Conservation (phyloP, 2,888 invertebrate genomes). For the Heliconius cydno region DNA sequence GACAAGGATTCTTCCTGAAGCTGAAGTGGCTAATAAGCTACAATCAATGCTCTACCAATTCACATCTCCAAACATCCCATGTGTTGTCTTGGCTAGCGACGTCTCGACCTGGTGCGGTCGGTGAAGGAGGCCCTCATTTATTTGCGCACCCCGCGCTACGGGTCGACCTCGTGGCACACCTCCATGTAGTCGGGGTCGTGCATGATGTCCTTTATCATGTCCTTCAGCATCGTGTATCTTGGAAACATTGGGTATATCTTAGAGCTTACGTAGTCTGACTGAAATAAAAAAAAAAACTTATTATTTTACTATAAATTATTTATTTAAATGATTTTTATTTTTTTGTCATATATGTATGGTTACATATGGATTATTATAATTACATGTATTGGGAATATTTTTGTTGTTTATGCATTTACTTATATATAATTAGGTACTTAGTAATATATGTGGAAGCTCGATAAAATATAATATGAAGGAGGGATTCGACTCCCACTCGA, state of each 20-base stretch:
- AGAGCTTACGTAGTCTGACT: conserved; percentile 95
- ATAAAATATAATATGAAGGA: too few relatives aligned
- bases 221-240: conserved; percentile 97
- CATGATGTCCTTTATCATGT: conserved; percentile 98
- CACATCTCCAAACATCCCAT: conserved; percentile 13
- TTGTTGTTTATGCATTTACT: too few relatives aligned
- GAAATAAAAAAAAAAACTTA: conserved; percentile 51
- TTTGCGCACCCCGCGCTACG: conserved; percentile 85
- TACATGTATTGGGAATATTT: too few relatives aligned
- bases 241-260: conserved; percentile 97
- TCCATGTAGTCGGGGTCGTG: conserved; percentile 98
- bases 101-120: conserved; percentile 75
- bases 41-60: neutral
- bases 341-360: too few relatives aligned
- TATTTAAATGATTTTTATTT: too few relatives aligned
- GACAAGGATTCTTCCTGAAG: neutral
- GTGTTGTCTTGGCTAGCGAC: conserved; percentile 63
- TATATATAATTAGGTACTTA: too few relatives aligned
- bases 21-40: conserved; percentile 3
- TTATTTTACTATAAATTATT: neutral
- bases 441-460: too few relatives aligned
- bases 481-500: too few relatives aligned
- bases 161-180: conserved; percentile 95
- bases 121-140: conserved; percentile 79
- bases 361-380: too few relatives aligned